Conservation (phyloP, 2,113 vertebrate species). For the Sylvilagus bachmani region DNA sequence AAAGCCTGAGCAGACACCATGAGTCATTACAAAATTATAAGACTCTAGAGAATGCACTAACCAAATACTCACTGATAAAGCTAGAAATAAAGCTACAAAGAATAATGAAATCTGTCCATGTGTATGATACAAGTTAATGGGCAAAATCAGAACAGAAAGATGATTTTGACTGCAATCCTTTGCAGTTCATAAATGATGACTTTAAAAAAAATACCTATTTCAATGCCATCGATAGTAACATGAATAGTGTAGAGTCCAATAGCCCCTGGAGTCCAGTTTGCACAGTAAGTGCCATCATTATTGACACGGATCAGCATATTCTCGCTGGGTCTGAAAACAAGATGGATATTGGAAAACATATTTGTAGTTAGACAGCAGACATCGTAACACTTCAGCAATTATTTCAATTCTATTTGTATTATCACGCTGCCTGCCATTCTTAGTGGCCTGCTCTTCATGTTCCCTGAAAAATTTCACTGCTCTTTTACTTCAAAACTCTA, state of each 20-base stretch:
- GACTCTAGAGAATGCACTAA: neutral
- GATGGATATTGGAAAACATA: slow-evolving; percentile 37
- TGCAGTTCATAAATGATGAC: neutral
- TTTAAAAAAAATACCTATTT: slow-evolving; percentile 92
- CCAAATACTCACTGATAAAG: neutral
- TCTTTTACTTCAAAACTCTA: neutral
- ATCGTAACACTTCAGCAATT: neutral
- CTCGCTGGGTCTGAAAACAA: slow-evolving; percentile 94
- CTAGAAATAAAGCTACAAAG: neutral
- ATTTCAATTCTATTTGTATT: slow-evolving; percentile 18
- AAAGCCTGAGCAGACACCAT: neutral
- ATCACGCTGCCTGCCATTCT: neutral
- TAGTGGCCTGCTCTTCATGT: neutral
- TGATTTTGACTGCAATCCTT: slow-evolving; percentile 43
- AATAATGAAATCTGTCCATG: slow-evolving; percentile 22
- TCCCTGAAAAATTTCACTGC: neutral
- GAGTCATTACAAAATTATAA: neutral
- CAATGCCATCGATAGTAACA: slow-evolving; percentile 99
- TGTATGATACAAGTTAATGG: neutral
- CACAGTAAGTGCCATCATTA: slow-evolving; percentile 98
- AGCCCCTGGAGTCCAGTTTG: slow-evolving; percentile 99
- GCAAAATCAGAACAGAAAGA: slow-evolving; percentile 17
- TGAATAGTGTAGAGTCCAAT: slow-evolving; percentile 99
- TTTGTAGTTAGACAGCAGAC: neutral
- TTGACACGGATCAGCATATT: slow-evolving; percentile 99